Evolutionary conservation across 2,797 vertebrate species (phyloP).

Genomic region (Eulemur coronatus): DNA sequence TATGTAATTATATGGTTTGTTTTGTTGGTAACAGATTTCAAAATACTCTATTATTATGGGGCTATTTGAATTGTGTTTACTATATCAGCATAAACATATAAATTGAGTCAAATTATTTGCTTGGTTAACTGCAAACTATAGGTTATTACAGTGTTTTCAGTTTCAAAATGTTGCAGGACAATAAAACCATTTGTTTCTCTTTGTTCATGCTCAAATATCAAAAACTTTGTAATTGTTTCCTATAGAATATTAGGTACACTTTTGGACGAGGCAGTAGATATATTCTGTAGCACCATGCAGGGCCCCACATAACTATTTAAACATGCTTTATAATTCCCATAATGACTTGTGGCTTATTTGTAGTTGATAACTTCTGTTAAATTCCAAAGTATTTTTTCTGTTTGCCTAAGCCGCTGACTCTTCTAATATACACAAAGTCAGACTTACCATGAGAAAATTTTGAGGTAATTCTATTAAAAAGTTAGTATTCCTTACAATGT

Average conservation of each 20-base stretch:
- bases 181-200: not conserved
- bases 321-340: not conserved
- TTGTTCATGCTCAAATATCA: not conserved
- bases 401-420: not conserved
- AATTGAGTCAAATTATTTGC: conserved; percentile 62
- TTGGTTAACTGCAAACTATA: conserved; percentile 58
- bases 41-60: conserved; percentile 43
- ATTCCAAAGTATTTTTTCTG: not conserved
- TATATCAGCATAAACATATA: not conserved
- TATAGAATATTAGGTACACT: not conserved
- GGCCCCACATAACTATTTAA: not conserved
- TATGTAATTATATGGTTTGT: conserved; percentile 86
- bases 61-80: conserved; percentile 58
- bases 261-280: not conserved
- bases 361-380: not conserved
- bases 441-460: conserved; percentile 2
- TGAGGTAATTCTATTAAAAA: not conserved
- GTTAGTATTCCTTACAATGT: not conserved
- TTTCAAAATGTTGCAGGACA: conserved; percentile 6
- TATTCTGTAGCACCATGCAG: not conserved
- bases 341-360: not conserved
- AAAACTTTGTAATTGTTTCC: not conserved
- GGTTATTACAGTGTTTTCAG: conserved; percentile 31
- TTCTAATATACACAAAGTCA: not conserved
- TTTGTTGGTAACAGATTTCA: conserved; percentile 79